Base-by-base conservation (phyloP, 2,888 invertebrate species). In the Stenolophus ochropezus region DNA sequence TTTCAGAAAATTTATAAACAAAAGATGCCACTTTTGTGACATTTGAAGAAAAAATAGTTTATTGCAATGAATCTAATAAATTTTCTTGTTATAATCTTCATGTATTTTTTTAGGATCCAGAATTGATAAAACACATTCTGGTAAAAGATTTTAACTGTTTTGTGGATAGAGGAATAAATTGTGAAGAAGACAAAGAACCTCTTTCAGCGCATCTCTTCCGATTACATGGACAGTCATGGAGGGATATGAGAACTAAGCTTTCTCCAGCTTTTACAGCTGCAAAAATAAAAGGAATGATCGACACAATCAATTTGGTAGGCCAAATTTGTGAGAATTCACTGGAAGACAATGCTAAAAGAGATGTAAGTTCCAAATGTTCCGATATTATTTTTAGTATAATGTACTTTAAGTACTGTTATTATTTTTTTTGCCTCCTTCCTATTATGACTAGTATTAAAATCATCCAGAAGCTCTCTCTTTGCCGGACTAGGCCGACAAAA, bases 261-360 rank as follows among this genome's bases (percentile, higher is more conserved):
- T 90, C 93, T 0, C 92, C 93, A 0, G 90, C 91, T 0, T 94
- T 94, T 84, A 91, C 93, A 0, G 90, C 92, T 0, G 92, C 92
- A 3, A 93, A 93, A 86, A 87, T 94, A 61, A 93, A 92, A 86
- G 89, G 88, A 0, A 92, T 93, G 91, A 93, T 92, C 84, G 89
- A 89, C 0, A 83, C 83, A 33, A 23, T 84, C 1, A 42, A 79
- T 8, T 23, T 75, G 5, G 82, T 69, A 18, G 84, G 82, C 4
- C 42, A 75, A 69, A 49, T 81, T 4, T 74, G 75, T 73, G 78
- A 82, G 6, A 47, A 23, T 20, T 49, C 14, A 16, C 25, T 75
- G 16, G 21, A 25, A 51, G n/a, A 75, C 8, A 53, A 75, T 16
- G 16, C 18, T 25, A 75, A 75, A 14, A 8, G 51, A 6, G 14